Percentiles rank a stretch among this genome's conserved stretches.
Evolutionary conservation across 2,797 vertebrate species (phyloP).

Genomic region (Tragopan temminckii): DNA sequence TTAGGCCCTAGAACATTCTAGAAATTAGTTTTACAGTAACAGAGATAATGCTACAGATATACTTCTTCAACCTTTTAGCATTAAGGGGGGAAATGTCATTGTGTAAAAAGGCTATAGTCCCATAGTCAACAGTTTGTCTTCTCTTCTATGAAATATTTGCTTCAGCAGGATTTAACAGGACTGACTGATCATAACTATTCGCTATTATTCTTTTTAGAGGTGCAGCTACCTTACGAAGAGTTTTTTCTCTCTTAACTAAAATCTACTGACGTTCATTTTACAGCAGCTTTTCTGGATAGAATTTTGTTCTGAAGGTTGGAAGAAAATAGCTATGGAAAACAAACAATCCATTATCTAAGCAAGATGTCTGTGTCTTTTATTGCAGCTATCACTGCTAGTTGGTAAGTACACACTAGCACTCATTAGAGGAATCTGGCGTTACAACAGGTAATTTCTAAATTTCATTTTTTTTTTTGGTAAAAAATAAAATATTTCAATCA

Average conservation of each 20-base stretch:
- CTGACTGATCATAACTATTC: background rate
- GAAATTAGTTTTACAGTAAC: background rate
- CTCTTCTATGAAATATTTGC: background rate
- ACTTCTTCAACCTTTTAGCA: background rate
- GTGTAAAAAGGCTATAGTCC: background rate
- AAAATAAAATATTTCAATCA: background rate
- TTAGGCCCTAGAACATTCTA: background rate
- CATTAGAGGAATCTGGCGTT: background rate
- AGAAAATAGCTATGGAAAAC: background rate
- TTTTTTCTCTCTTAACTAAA: background rate
- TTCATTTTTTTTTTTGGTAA: background rate
- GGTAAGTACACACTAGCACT: background rate
- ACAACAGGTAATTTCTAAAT: background rate
- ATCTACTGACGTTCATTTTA: background rate
- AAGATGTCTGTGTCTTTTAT: background rate
- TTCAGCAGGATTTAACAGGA: background rate
- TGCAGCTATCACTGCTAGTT: background rate
- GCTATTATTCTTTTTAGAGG: background rate
- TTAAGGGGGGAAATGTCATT: background rate
- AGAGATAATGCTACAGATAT: too few species aligned
- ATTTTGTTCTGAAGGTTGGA: background rate
- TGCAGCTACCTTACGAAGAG: background rate
- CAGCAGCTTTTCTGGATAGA: background rate
- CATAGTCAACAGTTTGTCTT: background rate
- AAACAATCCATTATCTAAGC: background rate